These are phyloP conservation scores for Podarcis cretensis DNA, from an alignment of 2,113 vertebrate genomes.

Conservation along the genomic window DNA sequence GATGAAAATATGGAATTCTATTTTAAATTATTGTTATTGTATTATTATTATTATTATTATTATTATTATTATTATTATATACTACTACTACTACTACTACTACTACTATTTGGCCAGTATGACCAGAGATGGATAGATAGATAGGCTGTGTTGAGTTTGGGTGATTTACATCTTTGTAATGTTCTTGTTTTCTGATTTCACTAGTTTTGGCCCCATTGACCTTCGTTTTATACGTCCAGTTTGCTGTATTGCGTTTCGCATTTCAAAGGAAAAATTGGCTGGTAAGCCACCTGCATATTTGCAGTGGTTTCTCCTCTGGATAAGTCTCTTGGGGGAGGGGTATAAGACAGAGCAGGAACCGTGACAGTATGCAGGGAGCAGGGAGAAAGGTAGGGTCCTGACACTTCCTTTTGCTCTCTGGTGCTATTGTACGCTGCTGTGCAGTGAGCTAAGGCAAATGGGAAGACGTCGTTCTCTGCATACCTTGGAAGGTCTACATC, in stretches of 20 bases:
- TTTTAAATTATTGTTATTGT: no score
- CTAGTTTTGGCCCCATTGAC: slow-evolving; percentile 59
- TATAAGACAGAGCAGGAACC: background rate
- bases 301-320: background rate
- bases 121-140: background rate
- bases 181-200: slow-evolving; percentile 18
- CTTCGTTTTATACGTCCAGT: slow-evolving; percentile 41
- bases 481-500: background rate
- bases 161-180: background rate
- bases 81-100: no score
- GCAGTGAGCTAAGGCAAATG: background rate
- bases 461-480: background rate
- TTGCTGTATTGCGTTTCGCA: slow-evolving; percentile 32
- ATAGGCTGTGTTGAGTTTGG: background rate
- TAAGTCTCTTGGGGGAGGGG: background rate
- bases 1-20: background rate
- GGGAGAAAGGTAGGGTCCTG: background rate
- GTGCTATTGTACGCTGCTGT: background rate
- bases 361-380: background rate
- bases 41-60: no score
- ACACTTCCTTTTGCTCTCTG: background rate
- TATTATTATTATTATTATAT: no score
- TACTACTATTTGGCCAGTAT: background rate
- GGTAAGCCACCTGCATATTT: slow-evolving; percentile 51
- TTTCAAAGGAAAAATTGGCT: slow-evolving; percentile 67